Base-by-base conservation (phyloP, 2,113 vertebrate species). In the Illadopsis cleaveri region DNA sequence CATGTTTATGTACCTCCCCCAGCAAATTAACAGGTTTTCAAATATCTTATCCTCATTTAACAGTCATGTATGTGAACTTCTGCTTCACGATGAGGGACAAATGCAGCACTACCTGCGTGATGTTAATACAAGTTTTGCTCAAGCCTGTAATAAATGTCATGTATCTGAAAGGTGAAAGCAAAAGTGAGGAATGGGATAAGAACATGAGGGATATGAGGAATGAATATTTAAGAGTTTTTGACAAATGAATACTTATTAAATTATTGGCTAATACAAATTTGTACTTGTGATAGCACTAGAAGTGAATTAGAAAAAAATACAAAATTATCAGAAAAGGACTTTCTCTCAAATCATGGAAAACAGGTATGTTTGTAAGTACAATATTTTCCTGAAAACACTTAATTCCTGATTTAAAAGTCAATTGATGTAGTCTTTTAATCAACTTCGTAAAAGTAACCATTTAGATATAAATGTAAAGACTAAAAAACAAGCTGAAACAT, bases 11-110 rank as follows among this genome's bases (percentile, higher is more conserved):
- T 45, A 69, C n/a, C 27, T 93, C 54, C 42, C 23, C 16, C 71
- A 86, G 24, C 20, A 82, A 89, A 89, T 81, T 91, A 88, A 80
- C 42, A 82, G 47, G 35, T 88, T 95, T 95, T 96, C 72, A 90
- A 69, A 80, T 88, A 85, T 75, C 80, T 94, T 65, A 56, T 35
- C 42, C 45, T 91, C 86, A 56, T 82, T 82, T 94, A 77, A 70
- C 56, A 87, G 70, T 15, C 45, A 73, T 20, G 38, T 11, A n/a
- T 45, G 24, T 37, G 45, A 73, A 54, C 40, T 80, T 80, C 68
- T 68, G 56, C 44, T 86, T 38, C 60, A 57, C 0, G 0, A 68
- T 27, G 28, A 65, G 73, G 42, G 48, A 60, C 2, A 16, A 93
- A 86, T 33, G 23, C 38, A 91, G 54, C 19, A 62, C 23, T 30